These are phyloP conservation scores for Belonocnema kinseyi DNA, from an alignment of 1,140 invertebrate genomes.

Conservation along the genomic window DNA sequence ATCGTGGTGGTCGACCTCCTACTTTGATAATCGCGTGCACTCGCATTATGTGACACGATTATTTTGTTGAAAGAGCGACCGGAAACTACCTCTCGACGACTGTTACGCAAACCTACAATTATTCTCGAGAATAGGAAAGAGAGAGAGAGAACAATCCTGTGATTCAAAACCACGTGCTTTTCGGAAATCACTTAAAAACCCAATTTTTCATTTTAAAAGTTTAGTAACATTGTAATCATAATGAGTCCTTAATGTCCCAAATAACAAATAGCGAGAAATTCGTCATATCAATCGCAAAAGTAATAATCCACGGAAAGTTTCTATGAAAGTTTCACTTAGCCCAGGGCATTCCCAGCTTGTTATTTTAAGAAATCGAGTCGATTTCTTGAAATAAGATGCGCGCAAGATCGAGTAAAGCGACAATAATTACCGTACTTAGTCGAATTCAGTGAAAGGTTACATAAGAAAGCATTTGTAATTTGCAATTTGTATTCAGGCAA, in stretches of 20 bases:
- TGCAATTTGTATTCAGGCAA: neutral
- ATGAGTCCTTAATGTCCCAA: no score
- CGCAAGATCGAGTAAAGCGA: neutral
- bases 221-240: neutral
- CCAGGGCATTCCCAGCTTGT: neutral
- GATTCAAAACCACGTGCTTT: neutral
- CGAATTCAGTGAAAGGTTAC: neutral
- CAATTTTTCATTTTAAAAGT: neutral
- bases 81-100: conserved; percentile 8
- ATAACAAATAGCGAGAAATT: neutral
- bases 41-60: conserved; percentile 3
- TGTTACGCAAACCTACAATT: conserved; percentile 28
- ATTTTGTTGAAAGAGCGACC: conserved; percentile 8
- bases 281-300: neutral
- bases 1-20: neutral
- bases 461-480: neutral
- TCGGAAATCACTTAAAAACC: neutral
- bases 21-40: conserved; percentile 7
- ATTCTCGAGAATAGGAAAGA: neutral
- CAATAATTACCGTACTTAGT: conserved; percentile 15
- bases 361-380: conserved; percentile 16
- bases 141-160: neutral
- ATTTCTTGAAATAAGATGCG: neutral
- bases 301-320: conserved; percentile 9
- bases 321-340: neutral